These are phyloP conservation scores for Colaptes auratus DNA, from an alignment of 2,113 vertebrate species.

Conservation along the genomic window DNA sequence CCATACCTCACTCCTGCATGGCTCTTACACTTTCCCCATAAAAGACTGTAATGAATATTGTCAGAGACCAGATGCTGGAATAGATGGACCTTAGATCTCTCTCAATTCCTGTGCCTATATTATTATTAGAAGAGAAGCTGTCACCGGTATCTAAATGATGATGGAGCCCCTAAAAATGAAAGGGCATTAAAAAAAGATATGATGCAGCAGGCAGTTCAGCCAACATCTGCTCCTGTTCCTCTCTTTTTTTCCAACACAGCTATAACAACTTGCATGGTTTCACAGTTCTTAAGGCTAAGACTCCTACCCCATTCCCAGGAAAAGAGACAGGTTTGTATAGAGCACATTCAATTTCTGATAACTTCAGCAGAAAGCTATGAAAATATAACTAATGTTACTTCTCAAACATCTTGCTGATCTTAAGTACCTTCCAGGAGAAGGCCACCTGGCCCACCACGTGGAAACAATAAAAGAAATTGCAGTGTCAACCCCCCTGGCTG, in stretches of 20 bases:
- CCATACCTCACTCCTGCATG: not conserved
- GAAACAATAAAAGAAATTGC: not conserved
- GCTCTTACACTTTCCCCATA: not conserved
- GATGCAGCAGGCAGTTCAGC: not conserved
- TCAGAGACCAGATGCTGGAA: constrained; percentile 36
- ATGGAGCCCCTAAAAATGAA: not conserved
- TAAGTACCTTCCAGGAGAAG: not conserved
- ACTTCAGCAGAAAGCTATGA: not conserved
- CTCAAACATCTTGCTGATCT: not conserved
- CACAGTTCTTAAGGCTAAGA: not conserved
- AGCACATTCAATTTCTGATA: not conserved
- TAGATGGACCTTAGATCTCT: constrained; percentile 14
- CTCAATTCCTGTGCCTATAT: not conserved
- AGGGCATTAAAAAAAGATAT: not conserved
- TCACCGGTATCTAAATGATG: not conserved
- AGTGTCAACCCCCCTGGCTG: not conserved
- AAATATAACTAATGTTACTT: not conserved
- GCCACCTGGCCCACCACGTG: not conserved
- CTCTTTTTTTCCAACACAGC: not conserved
- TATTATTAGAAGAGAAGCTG: constrained; percentile 32
- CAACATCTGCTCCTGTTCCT: not conserved
- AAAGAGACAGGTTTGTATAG: not conserved
- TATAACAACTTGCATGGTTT: not conserved
- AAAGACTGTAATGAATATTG: constrained; percentile 50
- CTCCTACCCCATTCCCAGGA: not conserved